Percentiles rank a stretch among this genome's conserved stretches.
phyloP scores from a whole-genome alignment of 2,113 vertebrate species.

The Lophura nycthemera region DNA sequence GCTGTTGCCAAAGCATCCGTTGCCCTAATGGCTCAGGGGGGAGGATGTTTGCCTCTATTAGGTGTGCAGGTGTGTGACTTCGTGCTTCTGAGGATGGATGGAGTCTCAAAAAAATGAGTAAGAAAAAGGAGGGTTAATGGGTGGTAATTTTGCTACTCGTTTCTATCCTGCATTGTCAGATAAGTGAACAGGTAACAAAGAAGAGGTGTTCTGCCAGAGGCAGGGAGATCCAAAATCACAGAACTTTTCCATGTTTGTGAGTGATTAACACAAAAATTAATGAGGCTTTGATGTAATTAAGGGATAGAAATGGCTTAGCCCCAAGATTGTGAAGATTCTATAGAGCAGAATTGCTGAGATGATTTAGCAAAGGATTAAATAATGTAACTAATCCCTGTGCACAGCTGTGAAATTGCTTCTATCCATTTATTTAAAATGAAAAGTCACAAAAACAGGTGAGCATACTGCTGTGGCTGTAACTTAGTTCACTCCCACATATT shows the following conservation, averaged over 20 bases:
- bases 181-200: not conserved
- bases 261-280: conserved; percentile 45
- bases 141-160: not conserved
- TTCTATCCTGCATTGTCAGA: not conserved
- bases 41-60: not conserved
- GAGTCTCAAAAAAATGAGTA: not conserved
- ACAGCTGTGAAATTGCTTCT: not conserved
- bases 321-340: not conserved
- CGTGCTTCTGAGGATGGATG: not conserved
- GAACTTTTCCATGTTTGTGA: conserved; percentile 5
- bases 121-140: not conserved
- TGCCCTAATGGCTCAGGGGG: not conserved
- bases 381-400: not conserved
- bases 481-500: not conserved
- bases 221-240: not conserved
- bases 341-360: not conserved
- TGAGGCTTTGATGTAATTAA: conserved; percentile 37
- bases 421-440: not conserved
- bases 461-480: not conserved
- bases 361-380: not conserved
- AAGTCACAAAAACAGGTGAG: not conserved
- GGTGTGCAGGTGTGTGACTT: not conserved
- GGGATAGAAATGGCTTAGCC: not conserved
- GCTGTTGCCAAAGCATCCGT: not conserved
- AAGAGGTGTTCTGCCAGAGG: not conserved